Evolutionary conservation across 2,797 vertebrate species (phyloP), one percentile per base, ranked within the genome.

Genomic region (Antrozous pallidus): DNA sequence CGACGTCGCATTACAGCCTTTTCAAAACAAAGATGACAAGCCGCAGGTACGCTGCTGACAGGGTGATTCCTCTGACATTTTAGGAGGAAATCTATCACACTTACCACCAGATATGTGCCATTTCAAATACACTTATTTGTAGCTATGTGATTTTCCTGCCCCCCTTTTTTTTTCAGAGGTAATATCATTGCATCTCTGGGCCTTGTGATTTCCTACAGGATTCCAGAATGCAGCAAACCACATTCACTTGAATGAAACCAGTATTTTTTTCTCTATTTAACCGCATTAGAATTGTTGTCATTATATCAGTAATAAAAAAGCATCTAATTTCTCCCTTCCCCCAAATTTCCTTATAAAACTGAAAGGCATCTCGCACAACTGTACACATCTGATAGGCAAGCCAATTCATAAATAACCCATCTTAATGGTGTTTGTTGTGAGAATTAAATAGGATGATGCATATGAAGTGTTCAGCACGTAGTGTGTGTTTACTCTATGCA

Each of bases 1-100:
- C 0, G 61, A 63, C 31, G 6, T 47, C 5, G 9, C 74, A 77
- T 81, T 38, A 38, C 38, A 51, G 92, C 69, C 33, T 81, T 90
- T 86, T 77, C 56, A 75, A 92, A 95, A 96, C 88, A 73, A 94
- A 95, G 49, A 90, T 80, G 63, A 85, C 58, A 70, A 88, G 49
- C 67, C 58, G 45, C 56, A 74, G 56, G 65, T 80, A 33, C 8
- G 5, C 0, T 2, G 45, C 38, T 56, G 24, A 47, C 8, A 51
- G 47, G 77, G 56, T 93, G 71, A 84, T 80, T 84, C 26, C 31
- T 78, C 33, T 81, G 61, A 79, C 61, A 78, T 75, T 84, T 96
- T 85, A 87, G 70, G 73, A 79, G 45, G 54, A 94, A 77, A 75
- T 88, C 36, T 78, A 79, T 85, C 61, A 83, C 51, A 63, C 1